Evolutionary conservation across 2,113 vertebrate species (phyloP), one percentile per base, ranked within the genome.

Genomic region (Nothoprocta pentlandii): DNA sequence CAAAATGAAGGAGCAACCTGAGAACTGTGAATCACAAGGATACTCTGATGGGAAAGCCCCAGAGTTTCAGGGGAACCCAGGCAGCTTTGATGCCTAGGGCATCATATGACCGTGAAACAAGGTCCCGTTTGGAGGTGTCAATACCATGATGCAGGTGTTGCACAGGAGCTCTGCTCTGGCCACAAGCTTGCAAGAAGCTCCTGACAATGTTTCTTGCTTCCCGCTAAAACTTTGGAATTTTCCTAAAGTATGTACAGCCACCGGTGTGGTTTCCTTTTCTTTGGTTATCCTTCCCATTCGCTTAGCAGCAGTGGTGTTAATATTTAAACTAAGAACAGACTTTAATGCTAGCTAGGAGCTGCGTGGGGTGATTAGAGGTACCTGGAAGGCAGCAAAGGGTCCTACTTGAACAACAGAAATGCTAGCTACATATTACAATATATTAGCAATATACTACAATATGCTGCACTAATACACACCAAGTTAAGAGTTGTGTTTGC

Each of bases 1-100:
- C 83, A 44, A 81, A 86, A 61, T 54, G 56, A 91, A n/a, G 30
- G 91, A 71, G 23, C 46, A 20, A 6, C 32, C 28, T 81, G 87
- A 42, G 44, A 81, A 34, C 20, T 85, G 62, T 56, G 32, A 81
- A 39, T 67, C 3, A 4, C 0, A 15, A 47, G 42, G 84, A 9
- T 84, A 89, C 56, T 71, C 81, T 47, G 70, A 59, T n/a, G 36
- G 39, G 21, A 39, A 36, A 56, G 23, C 41, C 30, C 36, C 78
- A 26, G 49, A 80, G 36, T 78, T 41, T 49, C 64, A 67, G 22
- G 59, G 51, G 9, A 63, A 36, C 20, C 16, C 0, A 2, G 28
- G 21, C 69, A 69, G 51, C 14, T 16, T 4, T 62, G 59, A 70
- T 75, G 68, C 7, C 1, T 51, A 32, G 71, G 21, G 9, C 8